Base-by-base conservation (phyloP, 2,113 vertebrate genomes). In the Rostratula benghalensis region DNA sequence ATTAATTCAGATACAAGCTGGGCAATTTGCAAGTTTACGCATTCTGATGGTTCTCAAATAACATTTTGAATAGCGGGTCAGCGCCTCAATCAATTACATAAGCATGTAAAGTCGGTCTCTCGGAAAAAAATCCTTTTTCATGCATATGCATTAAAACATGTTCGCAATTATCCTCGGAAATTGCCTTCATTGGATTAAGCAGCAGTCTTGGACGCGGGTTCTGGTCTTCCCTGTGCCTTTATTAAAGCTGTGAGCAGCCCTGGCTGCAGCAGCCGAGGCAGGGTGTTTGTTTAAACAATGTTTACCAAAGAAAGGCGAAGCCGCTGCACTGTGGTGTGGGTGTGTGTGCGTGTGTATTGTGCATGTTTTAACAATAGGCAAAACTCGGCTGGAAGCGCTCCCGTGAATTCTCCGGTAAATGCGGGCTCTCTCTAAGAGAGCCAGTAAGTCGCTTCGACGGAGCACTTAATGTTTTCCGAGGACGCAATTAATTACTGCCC, bases 1-100 rank as follows among this genome's bases (percentile, higher is more conserved):
- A 99, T 99, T 99, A 99, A 99, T 99, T 99, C 99, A 99, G 98
- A 99, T 99, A 99, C 99, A 99, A 99, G 99, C 99, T 99, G 99
- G 99, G 98, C 99, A 99, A 99, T 99, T 99, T 99, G 99, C 99
- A 99, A 99, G 99, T 99, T 99, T 99, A 99, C 98, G 98, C 98
- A 98, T 99, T 99, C 99, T 99, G 99, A 99, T 99, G 99, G 98
- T 99, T 99, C 98, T 99, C 98, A 99, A 99, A 99, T 99, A 99
- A 99, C 99, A 99, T 99, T 99, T 98, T 99, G 99, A 99, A 99
- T 98, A 99, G 98, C 98, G 98, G 99, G 99, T 99, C 99, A 99
- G 98, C 99, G 99, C 99, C 99, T 99, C 99, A 99, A 99, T 99
- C 99, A 99, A 99, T 99, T 99, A 99, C 98, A 99, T 99, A 98